These are phyloP conservation scores for Pangasius larnaudii DNA, from an alignment of 2,797 vertebrate genomes.

Conservation along the genomic window DNA sequence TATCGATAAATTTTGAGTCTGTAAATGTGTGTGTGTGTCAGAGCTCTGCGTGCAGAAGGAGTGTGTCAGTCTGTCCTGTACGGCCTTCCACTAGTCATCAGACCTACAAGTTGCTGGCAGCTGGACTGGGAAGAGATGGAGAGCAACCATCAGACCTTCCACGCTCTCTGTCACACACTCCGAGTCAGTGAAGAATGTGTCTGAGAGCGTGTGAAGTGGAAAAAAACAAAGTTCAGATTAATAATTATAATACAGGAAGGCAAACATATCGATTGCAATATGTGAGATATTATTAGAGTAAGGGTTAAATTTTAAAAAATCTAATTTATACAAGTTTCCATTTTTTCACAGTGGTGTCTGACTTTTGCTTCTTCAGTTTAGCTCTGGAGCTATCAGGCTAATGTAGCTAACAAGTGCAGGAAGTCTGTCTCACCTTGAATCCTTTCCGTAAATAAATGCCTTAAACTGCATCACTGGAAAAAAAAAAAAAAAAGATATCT, in stretches of 20 bases:
- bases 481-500: neutral
- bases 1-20: neutral
- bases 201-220: neutral
- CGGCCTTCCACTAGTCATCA: constrained; percentile 86
- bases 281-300: neutral
- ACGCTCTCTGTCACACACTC: constrained; percentile 87
- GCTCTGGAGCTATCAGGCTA: neutral
- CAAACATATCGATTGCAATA: neutral
- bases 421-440: neutral
- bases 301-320: neutral
- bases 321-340: neutral
- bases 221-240: neutral
- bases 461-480: neutral
- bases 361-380: neutral
- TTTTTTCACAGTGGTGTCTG: neutral
- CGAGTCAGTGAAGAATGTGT: constrained; percentile 73
- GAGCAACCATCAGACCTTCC: constrained; percentile 87
- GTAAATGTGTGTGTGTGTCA: constrained; percentile 58
- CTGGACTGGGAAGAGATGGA: constrained; percentile 96
- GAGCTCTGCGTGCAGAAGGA: constrained; percentile 81
- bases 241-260: neutral
- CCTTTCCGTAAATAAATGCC: neutral
- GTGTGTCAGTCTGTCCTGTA: constrained; percentile 90
- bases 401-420: neutral
- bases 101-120: constrained; percentile 89